These are phyloP conservation scores for Poeciliopsis turneri DNA, from an alignment of 2,797 vertebrate species.

Conservation along the genomic window DNA sequence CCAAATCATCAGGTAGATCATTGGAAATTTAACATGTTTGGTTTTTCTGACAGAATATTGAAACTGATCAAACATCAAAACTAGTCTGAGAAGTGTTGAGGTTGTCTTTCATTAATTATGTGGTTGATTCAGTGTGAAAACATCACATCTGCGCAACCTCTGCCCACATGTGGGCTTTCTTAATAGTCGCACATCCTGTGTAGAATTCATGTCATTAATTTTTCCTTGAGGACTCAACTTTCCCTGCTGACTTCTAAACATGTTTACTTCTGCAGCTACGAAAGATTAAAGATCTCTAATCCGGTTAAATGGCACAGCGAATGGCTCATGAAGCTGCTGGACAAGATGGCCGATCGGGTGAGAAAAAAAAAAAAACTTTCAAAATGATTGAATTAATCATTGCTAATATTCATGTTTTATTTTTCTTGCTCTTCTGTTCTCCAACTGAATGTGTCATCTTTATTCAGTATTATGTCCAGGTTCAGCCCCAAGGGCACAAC, in stretches of 20 bases:
- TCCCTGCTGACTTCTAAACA: background rate
- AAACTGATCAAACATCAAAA: background rate
- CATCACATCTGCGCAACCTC: background rate
- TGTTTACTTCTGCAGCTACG: conserved; percentile 35
- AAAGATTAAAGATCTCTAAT: conserved; percentile 16
- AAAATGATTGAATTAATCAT: background rate
- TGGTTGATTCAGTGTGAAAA: background rate
- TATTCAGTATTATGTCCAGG: conserved; percentile 24
- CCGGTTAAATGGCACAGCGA: conserved; percentile 53
- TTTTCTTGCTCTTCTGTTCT: conserved; percentile 1
- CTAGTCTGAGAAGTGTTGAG: background rate
- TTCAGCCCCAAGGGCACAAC: conserved; percentile 26
- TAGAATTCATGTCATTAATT: background rate
- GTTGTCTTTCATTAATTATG: background rate
- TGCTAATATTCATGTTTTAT: background rate
- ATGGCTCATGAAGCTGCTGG: conserved; percentile 48
- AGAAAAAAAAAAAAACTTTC: background rate
- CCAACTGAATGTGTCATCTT: conserved; percentile 13
- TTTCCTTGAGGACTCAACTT: background rate
- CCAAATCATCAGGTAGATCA: background rate
- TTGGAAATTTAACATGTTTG: background rate
- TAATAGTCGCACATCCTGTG: background rate
- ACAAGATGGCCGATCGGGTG: conserved; percentile 68
- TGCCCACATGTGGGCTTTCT: background rate
- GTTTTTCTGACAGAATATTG: background rate